Evolutionary conservation across 35 echinoderm and acorn worm genomes (phyloP), one percentile per base, ranked within the genome.

Genomic region (Acanthaster planci): DNA sequence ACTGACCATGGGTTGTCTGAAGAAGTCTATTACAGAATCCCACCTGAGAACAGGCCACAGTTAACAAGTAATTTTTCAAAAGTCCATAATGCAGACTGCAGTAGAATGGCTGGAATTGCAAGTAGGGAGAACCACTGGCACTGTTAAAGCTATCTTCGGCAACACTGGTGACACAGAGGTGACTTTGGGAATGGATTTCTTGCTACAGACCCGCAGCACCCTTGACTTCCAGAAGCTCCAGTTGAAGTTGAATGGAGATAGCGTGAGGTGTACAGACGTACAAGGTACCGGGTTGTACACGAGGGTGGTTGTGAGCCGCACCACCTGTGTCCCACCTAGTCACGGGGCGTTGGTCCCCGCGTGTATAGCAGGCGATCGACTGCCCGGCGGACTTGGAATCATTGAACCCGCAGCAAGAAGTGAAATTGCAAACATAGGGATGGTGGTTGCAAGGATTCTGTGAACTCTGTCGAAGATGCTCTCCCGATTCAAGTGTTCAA

Each of bases 181-280:
- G 36, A 39, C 42, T 30, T 50, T 80, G 36, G 77, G 77, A 40
- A 42, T 39, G 77, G 39, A 80, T 21, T 42, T 80, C 18, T 40
- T 80, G n/a, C 7, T 18, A 5, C 2, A 7, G 38, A 44, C 77
- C 7, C 0, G n/a, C 1, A 10, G 36, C 21, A 80, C 10, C 15
- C 19, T 80, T 4, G 77, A 80, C 39, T 39, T 80, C 16, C 21
- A 40, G 4, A 40, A 38, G 2, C 5, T 12, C 1, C 0, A 80
- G 4, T 40, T 80, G 21, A 2, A 8, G 15, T 1, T 80, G 26
- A 17, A 47, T 4, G 77, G 39, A n/a, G 77, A 80, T 15, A 30
- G 17, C 0, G 21, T 80, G 2, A 15, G 9, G 14, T 80, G 77
- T n/a, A 15, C 1, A 5, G 37, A 31, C 15, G 10, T 18, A 30